Base-by-base conservation (phyloP, 2,113 vertebrate genomes). In the Cephalopholis sonnerati region DNA sequence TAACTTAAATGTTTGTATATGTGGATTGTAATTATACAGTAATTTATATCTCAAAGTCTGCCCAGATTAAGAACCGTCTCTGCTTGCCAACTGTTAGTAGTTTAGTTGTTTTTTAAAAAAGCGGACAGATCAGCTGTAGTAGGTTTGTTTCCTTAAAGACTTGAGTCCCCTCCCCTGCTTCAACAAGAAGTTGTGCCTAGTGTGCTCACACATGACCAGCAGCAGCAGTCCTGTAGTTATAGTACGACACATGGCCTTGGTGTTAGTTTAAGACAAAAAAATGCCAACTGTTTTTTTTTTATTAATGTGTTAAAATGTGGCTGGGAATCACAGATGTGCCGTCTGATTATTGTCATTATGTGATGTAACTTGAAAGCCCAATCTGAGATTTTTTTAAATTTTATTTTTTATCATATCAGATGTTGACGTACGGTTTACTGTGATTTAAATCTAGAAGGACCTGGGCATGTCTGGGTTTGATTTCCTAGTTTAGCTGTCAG, bases 281-380 rank as follows among this genome's bases (percentile, higher is more conserved):
- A 89, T 90, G 93, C 92, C 92, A 94, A 93, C 44, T 29, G 22
- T 82, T 70, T 83, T 69, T 82, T 70, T 83, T 78, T 83, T 85
- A 73, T 48, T 59, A 20, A 62, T 50, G 66, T 89, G 53, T 83
- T 80, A 69, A 54, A 74, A 82, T 81, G 77, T 90, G 78, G 54
- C 87, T 85, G 86, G 59, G 85, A 91, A 77, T 81, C 77, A 79
- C 74, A 81, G 57, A 77, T 90, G 90, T 89, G 84, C 65, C 58
- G 87, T 88, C 39, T 85, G 44, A 62, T 54, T 79, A 72, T 87
- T 81, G 24, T 79, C 18, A 59, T 79, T 17, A 61, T 75, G 65
- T 75, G 81, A 67, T n/a, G 51, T 59, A 48, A 78, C 61, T 61
- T 79, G 41, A 85, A 87, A 63, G 54, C 22, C 53, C 54, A 57